Conservation (phyloP, 2,797 vertebrate species). For the Coccyzus lansbergi region DNA sequence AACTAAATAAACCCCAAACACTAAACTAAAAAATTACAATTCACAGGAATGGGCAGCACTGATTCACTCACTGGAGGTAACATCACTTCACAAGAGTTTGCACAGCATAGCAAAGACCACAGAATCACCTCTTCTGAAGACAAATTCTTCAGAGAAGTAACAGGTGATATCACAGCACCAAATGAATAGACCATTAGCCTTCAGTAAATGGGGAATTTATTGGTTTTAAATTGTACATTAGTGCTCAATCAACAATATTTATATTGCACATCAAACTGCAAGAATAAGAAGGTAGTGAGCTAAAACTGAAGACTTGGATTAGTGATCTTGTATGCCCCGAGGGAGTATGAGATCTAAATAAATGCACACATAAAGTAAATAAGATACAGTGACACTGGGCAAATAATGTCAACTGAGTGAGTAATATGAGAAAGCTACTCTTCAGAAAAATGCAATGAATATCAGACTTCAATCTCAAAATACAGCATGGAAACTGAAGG, state of each 20-base stretch:
- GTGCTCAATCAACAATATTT: neutral
- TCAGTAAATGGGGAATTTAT: conserved; percentile 48
- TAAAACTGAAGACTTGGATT: neutral
- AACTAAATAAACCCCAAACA: neutral
- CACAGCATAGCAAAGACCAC: rapidly evolving
- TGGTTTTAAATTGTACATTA: conserved; percentile 31
- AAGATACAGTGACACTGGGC: neutral
- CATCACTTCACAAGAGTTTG: neutral
- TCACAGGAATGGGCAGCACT: neutral
- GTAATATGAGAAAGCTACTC: neutral
- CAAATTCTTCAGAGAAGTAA: neutral
- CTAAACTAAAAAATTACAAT: neutral
- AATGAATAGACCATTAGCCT: conserved; percentile 38
- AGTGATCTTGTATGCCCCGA: neutral
- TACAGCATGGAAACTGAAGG: neutral
- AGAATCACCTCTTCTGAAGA: neutral
- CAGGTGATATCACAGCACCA: neutral
- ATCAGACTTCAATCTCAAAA: neutral
- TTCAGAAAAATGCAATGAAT: neutral
- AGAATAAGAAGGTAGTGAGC: neutral
- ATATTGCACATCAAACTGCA: neutral
- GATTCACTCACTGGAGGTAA: neutral
- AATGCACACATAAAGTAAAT: conserved; percentile 19
- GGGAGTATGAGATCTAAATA: conserved; percentile 1
- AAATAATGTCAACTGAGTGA: conserved; percentile 1